Evolutionary conservation across 2,113 vertebrate species (phyloP).

Genomic region (Laticauda laticaudata): DNA sequence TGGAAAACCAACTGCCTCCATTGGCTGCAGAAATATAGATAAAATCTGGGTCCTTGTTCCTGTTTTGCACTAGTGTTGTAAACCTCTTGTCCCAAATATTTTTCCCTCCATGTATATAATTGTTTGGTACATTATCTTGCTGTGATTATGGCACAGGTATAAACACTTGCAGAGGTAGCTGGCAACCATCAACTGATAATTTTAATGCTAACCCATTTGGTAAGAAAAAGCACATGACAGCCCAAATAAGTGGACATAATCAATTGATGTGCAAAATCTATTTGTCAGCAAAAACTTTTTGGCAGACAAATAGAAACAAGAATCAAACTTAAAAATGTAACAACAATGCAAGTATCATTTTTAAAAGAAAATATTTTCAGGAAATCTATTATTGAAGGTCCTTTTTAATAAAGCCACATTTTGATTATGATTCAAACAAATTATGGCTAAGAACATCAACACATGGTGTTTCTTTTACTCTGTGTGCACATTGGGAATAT

Average conservation of each 20-base stretch:
- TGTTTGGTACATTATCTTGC: neutral
- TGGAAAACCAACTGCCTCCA: neutral
- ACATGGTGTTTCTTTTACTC: neutral
- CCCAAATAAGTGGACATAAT: neutral
- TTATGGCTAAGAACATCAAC: neutral
- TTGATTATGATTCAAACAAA: neutral
- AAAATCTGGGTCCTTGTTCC: neutral
- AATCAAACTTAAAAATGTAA: neutral
- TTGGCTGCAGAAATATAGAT: neutral
- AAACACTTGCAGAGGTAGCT: neutral
- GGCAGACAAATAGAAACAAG: neutral
- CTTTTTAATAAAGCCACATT: neutral
- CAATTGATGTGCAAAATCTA: neutral
- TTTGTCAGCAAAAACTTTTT: neutral
- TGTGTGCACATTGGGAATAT: neutral
- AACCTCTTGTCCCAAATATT: neutral
- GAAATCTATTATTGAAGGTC: neutral
- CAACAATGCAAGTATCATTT: neutral
- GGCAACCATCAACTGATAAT: neutral
- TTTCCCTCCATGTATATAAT: neutral
- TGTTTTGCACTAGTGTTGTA: neutral
- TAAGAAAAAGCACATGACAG: neutral
- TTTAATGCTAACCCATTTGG: neutral
- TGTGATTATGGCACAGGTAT: neutral
- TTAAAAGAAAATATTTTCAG: neutral